Evolutionary conservation across 2,797 vertebrate species (phyloP).

Genomic region (Myoxocephalus aenaeus): DNA sequence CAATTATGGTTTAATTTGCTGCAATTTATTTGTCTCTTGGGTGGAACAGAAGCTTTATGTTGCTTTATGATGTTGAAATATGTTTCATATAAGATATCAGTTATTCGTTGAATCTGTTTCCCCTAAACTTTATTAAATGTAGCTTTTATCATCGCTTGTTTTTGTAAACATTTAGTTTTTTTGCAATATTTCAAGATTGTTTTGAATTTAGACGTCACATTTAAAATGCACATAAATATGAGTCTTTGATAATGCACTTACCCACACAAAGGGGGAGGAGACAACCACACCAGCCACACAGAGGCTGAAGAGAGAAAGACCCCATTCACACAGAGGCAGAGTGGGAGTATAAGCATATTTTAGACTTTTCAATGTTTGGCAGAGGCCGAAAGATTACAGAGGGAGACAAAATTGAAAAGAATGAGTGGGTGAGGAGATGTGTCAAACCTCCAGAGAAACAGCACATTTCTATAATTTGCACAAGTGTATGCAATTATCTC

Average conservation of each 20-base stretch:
- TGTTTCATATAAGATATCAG: background rate
- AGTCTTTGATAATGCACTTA: background rate
- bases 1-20: too few relatives aligned
- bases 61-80: background rate
- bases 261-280: background rate
- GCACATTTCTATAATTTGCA: slow-evolving; percentile 40
- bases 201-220: too few relatives aligned
- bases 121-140: background rate
- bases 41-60: background rate
- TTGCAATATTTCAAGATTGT: background rate
- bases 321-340: background rate
- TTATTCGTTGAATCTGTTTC: background rate
- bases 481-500: slow-evolving; percentile 51
- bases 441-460: slow-evolving; percentile 32
- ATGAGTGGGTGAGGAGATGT: slow-evolving; percentile 35
- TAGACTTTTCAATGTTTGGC: slow-evolving; percentile 1
- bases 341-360: background rate
- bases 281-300: background rate
- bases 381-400: slow-evolving; percentile 6
- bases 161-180: background rate
- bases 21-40: background rate
- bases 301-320: too few relatives aligned
- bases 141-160: background rate
- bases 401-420: slow-evolving; percentile 7
- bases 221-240: too few relatives aligned